Evolutionary conservation across 30 jellyfish, hydroid and myxozoan genomes (phyloP), one percentile per base, ranked within the genome.

Genomic region (Aurelia coerulea): DNA sequence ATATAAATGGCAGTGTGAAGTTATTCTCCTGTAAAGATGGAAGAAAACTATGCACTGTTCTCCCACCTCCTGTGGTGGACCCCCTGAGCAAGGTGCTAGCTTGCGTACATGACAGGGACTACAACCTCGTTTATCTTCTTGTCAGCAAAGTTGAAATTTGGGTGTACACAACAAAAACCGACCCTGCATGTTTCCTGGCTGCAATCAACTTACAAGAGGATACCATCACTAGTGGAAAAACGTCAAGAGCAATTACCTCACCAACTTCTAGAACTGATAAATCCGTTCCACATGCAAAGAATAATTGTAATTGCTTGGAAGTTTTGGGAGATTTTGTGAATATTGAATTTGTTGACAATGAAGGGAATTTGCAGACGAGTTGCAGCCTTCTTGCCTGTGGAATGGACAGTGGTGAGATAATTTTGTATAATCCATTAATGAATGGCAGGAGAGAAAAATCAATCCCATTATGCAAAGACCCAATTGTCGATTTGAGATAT

Each of bases 141-240:
- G 85, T 84, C 29, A 74, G 74, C 14, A 49, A 42, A 4, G 56
- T 76, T 16, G 89, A 85, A 34, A 50, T 91, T 13, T 91, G 98
- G 98, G 93, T 91, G 10, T 91, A 91, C 88, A 84, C 91, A 15
- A 78, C 90, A 18, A 85, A 85, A 73, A 91, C 98, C 0, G 98
- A 91, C 73, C 98, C 98, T 66, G 98, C 98, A 14, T 76, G 93
- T 35, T 64, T 88, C n/a, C 81, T 91, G 14, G 96, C 96, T 34
- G 29, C 75, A 10, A 66, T 73, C 53, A 37, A 88, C 50, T 50
- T 88, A 9, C 63, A 54, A 77, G 70, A 68, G 15, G 81, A 66
- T 14, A 53, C 62, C 12, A 16, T 73, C 11, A 31, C 88, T 56
- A 18, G 46, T 13, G 65, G 23, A 16, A 67, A 51, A 17, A 18